phyloP scores from a whole-genome alignment of 1,140 invertebrate genomes.

The Aculops lycopersici region DNA sequence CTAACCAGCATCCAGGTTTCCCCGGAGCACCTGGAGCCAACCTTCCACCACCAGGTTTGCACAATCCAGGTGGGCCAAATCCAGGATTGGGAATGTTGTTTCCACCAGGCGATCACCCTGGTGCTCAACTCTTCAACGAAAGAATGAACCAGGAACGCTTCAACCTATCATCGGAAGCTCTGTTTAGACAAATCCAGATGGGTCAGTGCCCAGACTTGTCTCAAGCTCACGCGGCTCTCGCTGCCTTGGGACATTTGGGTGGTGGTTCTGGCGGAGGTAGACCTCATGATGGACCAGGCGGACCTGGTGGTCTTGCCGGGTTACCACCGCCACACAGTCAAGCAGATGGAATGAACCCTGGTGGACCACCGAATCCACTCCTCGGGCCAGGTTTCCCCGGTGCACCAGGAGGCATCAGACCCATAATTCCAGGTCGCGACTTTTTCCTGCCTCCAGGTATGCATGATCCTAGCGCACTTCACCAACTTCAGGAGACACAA shows the following conservation, averaged over 20 bases:
- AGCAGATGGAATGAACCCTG: not conserved
- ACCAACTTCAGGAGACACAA: no score
- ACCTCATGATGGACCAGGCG: not conserved
- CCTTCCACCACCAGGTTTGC: not conserved
- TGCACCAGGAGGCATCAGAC: not conserved
- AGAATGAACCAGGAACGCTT: not conserved
- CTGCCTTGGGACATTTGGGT: not conserved
- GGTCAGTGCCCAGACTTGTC: not conserved
- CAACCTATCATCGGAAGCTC: not conserved
- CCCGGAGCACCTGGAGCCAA: not conserved
- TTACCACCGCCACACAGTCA: not conserved
- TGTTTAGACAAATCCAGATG: not conserved
- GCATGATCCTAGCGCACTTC: not conserved
- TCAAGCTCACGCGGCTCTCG: not conserved
- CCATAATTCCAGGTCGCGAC: not conserved
- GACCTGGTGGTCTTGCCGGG: not conserved
- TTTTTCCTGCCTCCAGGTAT: not conserved
- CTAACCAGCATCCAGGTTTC: not conserved
- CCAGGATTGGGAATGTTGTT: no score
- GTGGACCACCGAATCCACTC: not conserved
- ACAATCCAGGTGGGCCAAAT: not conserved
- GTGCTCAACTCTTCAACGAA: not conserved
- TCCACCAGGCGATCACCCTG: not conserved
- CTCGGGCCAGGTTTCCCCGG: not conserved
- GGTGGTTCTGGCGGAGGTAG: no score